Percentiles rank a stretch among this genome's conserved stretches.
phyloP scores from a whole-genome alignment of 2,113 vertebrate species.

The Etheostoma cragini region DNA sequence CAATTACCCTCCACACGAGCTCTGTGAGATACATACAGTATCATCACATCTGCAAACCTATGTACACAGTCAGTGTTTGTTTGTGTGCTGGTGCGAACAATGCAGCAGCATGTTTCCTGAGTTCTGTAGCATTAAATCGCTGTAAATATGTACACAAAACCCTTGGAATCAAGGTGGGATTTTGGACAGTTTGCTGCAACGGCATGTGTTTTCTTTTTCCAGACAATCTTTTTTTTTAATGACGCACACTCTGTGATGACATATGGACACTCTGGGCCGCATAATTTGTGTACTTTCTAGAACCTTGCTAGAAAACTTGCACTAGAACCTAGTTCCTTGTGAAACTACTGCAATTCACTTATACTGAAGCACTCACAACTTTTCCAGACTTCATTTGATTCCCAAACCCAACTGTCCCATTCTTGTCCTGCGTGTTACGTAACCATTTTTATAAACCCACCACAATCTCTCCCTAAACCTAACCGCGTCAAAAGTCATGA shows the following conservation, averaged over 20 bases:
- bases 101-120: too few species aligned
- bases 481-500: too few species aligned
- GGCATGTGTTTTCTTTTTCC: neutral
- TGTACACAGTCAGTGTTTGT: neutral
- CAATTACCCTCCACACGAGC: slow-evolving; percentile 43
- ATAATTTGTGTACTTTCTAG: neutral
- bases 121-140: neutral
- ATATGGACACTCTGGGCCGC: neutral
- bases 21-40: neutral
- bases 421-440: too few species aligned
- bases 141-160: neutral
- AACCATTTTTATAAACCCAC: too few species aligned
- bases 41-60: neutral
- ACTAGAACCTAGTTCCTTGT: too few species aligned
- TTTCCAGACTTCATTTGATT: too few species aligned
- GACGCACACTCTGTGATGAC: neutral
- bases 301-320: too few species aligned
- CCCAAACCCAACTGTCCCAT: too few species aligned
- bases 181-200: neutral
- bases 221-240: neutral
- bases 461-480: too few species aligned
- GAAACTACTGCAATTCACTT: too few species aligned
- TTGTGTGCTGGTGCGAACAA: neutral
- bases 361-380: too few species aligned
- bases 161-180: neutral